phyloP scores from a whole-genome alignment of 2,888 invertebrate genomes.

The Lumbricus terrestris region DNA sequence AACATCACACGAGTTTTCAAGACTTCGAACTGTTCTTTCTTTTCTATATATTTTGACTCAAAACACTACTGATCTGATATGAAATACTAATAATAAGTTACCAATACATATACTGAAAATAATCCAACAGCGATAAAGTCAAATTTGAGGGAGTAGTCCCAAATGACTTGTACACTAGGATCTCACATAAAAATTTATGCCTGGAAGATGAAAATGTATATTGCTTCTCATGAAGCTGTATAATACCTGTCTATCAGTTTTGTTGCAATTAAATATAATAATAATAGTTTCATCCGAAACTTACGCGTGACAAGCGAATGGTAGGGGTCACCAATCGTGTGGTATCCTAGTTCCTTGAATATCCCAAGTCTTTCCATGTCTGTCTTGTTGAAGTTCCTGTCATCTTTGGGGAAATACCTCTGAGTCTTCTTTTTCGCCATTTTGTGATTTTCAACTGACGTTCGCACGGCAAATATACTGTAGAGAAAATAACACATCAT shows the following conservation, averaged over 20 bases:
- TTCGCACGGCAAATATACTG: neutral
- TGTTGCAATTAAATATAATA: no score
- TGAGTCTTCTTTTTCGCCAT: slow-evolving; percentile 22
- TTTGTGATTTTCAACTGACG: slow-evolving; percentile 34
- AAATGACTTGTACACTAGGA: no score
- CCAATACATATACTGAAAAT: no score
- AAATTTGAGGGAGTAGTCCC: no score
- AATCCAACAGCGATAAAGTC: no score
- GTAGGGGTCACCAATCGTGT: slow-evolving; percentile 25
- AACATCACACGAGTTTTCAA: neutral
- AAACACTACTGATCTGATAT: no score
- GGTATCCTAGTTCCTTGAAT: slow-evolving; percentile 59
- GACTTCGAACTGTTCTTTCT: neutral
- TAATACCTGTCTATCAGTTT: no score
- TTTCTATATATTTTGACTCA: no score
- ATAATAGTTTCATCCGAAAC: neutral
- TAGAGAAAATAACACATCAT: neutral
- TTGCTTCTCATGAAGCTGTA: neutral
- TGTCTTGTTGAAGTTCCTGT: slow-evolving; percentile 43
- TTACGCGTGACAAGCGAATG: slow-evolving; percentile 9
- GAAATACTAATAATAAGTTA: no score
- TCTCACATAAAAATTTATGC: neutral
- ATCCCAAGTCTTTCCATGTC: slow-evolving; percentile 60
- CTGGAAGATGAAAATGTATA: neutral
- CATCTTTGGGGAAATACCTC: neutral